Base-by-base conservation (phyloP, 1,140 invertebrate genomes). In the Lepeophtheirus salmonis region DNA sequence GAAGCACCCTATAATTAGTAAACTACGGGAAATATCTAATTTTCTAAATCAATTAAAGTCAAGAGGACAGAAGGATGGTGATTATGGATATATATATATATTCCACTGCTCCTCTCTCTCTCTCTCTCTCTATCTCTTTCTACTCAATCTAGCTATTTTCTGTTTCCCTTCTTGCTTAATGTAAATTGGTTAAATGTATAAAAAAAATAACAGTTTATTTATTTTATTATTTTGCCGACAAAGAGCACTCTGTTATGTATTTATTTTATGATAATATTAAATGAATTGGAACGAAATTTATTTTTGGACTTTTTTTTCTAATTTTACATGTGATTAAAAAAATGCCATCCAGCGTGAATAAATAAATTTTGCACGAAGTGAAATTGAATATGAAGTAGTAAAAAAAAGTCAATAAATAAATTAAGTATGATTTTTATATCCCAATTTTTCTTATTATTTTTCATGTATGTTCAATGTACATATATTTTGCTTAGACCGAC, bases 241-340 rank as follows among this genome's bases (percentile, higher is more conserved):
- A 41, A 41, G 30, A 41, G 6, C n/a, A 10, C n/a, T 41, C n/a
- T 41, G 6, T 41, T 10, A 41, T 41, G 30, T 41, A 41, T 41
- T 41, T 41, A 41, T 41, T 41, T 41, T 41, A 41, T n/a, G 30
- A 41, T 41, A 41, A 41, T 41, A 41, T 41, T 41, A 41, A 41
- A 41, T 41, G 30, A 41, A 41, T 41, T 41, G 30, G 30, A 41
- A 41, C 30, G 30, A 41, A 41, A 41, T 41, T 41, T 41, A n/a
- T n/a, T n/a, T n/a, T n/a, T n/a, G 30, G 30, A 41, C 30, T 41
- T 41, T 41, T 41, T 10, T 10, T 41, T 10, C 30, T 41, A 41
- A 41, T 41, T 41, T 41, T 41, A 41, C 6, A 41, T 41, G 30
- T 41, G 30, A 41, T 41, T 41, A 41, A 41, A 41, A 41, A 10